Base-by-base conservation (phyloP, 2,797 vertebrate species). In the Betta splendens region DNA sequence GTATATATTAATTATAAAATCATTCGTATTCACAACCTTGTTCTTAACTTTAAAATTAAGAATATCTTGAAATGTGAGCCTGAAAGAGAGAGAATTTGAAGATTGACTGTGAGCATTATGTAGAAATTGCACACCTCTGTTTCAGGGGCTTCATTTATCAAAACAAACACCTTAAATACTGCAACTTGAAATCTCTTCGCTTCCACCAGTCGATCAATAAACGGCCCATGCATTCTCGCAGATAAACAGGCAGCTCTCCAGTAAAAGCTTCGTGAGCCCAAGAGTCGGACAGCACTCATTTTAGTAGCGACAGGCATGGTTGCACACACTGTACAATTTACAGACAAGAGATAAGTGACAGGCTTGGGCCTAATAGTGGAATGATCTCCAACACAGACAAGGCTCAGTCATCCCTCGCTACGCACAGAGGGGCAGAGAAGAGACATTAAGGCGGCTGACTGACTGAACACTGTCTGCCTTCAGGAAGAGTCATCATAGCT, bases 371-470 rank as follows among this genome's bases (percentile, higher is more conserved):
- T 35, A 23, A 53, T 18, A 64, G 71, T 62, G 75, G 72, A 82
- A 76, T 69, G 83, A 85, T 75, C 66, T 84, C 77, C 79, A 71
- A 59, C 76, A 86, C 84, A 87, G 88, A 89, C 87, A 87, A 73
- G 65, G 80, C 79, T 87, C 85, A 88, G 85, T 87, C 85, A 84
- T 85, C 85, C 84, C 85, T 86, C 74, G 52, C 79, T 62, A 58
- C 38, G 74, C 70, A 79, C 78, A 80, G 83, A 85, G 80, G 85
- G 85, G 79, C 78, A 86, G 79, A 82, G 78, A 80, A 64, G 76
- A 86, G 63, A 82, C 80, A 64, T 86, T 89, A 89, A 91, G 88
- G 88, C 86, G 56, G 69, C 76, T 85, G 82, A 85, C 83, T 89
- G 87, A 84, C 83, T 87, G 84, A 89, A 83, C 80, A 32, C 79